Base-by-base conservation (phyloP, 2,888 invertebrate genomes). In the Lymantria dispar region DNA sequence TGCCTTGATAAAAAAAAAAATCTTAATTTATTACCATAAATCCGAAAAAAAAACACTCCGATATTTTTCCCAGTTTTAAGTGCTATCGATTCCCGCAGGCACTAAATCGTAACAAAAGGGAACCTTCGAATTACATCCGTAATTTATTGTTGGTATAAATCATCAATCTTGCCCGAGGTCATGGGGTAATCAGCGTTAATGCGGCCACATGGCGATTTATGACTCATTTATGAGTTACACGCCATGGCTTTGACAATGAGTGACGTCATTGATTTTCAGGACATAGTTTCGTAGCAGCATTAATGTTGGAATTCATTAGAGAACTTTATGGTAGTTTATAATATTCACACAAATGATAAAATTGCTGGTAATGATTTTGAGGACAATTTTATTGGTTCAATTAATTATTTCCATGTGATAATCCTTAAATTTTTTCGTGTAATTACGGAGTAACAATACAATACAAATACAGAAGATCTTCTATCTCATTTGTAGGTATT, bases 131-230 rank as follows among this genome's bases (percentile, higher is more conserved):
- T 66, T 69, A 61, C 56, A 48, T 52, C 56, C 54, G 56, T 54
- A 69, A 67, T 66, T 66, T 69, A 69, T 63, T 66, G 67, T 60
- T 62, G 64, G 51, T 60, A 72, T 72, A 76, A 66, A 68, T 69
- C 77, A 76, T 76, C 76, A 76, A 76, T 76, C 76, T 74, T 65
- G 56, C 48, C 49, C 74, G 74, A 75, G 77, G 76, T 73, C 76
- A 67, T 56, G 58, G 68, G 57, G 70, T 73, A 73, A 75, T 73
- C 75, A 70, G 64, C 47, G 55, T 68, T 67, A 67, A 67, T 67
- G 68, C 60, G 50, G 59, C 58, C 69, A 70, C 66, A 65, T 70
- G 68, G 67, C 69, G 64, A 76, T 75, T 75, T 73, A 73, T 72
- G 61, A 61, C 54, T 50, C 54, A 50, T 68, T 56, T 62, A 63